Conservation (phyloP, 2,113 vertebrate species). For the Pavo muticus region DNA sequence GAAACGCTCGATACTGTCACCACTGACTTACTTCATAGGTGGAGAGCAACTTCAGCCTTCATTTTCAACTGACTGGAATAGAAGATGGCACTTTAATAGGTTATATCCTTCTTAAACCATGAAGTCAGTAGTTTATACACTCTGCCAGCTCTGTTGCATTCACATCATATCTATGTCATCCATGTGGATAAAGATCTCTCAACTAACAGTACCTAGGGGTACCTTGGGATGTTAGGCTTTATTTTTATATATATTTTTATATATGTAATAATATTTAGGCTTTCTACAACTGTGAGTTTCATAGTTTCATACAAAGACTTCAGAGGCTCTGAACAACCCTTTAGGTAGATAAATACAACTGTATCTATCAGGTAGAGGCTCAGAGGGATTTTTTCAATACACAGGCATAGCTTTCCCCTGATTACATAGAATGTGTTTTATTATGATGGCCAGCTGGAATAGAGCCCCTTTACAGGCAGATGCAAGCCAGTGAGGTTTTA, state of each 20-base stretch:
- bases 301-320: not conserved
- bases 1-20: not conserved
- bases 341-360: conserved; percentile 29
- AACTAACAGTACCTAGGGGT: not conserved
- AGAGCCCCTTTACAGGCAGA: not conserved
- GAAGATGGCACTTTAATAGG: not conserved
- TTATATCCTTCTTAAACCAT: not conserved
- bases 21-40: not conserved
- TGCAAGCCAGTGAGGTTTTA: not conserved
- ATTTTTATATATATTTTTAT: not conserved
- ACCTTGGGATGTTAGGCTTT: not conserved
- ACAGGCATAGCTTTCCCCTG: not conserved
- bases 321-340: not conserved
- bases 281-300: not conserved
- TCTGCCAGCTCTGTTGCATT: not conserved
- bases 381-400: conserved; percentile 1
- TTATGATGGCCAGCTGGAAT: not conserved
- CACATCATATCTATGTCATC: not conserved
- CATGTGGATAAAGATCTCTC: not conserved
- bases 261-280: not conserved
- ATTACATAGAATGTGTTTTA: not conserved
- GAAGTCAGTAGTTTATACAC: not conserved
- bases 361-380: conserved; percentile 2
- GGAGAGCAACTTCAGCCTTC: not conserved
- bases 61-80: fast-evolving